Evolutionary conservation across 2,888 invertebrate species (phyloP), one percentile per base, ranked within the genome.

Genomic region (Lymantria monacha): DNA sequence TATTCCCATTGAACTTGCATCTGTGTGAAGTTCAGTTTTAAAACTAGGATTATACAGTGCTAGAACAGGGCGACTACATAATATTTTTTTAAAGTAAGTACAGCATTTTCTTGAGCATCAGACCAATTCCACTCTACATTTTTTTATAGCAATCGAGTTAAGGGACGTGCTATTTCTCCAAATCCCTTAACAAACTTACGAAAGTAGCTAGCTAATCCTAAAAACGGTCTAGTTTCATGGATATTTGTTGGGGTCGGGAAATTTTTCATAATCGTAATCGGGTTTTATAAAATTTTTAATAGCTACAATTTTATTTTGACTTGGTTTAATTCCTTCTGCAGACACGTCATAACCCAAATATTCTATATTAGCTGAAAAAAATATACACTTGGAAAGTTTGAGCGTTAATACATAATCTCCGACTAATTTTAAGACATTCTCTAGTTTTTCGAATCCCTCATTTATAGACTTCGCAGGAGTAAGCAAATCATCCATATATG

Each of bases 151-250:
- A 43, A 9, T n/a, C 57, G 50, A 0, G 70, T 72, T 0, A 72
- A 38, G 8, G 71, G 74, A 5, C 54, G 45, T 0, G 62, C 71
- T 10, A 70, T 63, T 0, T 44, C 0, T 0, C 72, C 59, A 47
- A 65, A 76, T 1, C 51, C 51, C 22, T 61, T 56, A 0, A 76
- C 51, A 48, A 76, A 76, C 3, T 65, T 37, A 13, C 74, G 47
- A 30, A 76, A 76, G 43, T 59, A 77, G 11, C 65, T 59, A 0
- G 74, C 50, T 0, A 77, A 57, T 0, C 74, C 73, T 0, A 76
- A 13, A 37, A 74, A 76, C 31, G 55, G 63, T n/a, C 70, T 42
- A 7, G 75, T 42, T 5, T 72, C 61, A 37, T 72, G 67, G 0
- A 54, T 42, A 43, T 70, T 65, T 11, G 0, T 37, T 0, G 70